Evolutionary conservation across 2,113 vertebrate species (phyloP).

Genomic region (Cromileptes altivelis): DNA sequence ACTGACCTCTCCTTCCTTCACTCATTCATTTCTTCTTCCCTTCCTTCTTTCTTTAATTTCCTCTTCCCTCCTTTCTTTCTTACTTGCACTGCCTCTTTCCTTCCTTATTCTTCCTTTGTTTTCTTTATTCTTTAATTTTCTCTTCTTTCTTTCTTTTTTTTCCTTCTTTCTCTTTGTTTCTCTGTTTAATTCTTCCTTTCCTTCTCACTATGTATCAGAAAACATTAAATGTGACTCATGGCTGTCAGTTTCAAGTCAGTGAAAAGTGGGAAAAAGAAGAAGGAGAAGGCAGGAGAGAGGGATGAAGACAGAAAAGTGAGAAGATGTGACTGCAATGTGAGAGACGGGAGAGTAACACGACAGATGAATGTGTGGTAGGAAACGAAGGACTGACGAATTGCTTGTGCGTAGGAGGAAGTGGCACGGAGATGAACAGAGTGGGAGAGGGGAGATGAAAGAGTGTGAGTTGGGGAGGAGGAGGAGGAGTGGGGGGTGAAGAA

Average conservation of each 20-base stretch:
- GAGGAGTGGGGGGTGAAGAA: neutral
- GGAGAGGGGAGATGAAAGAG: constrained; percentile 4
- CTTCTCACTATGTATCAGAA: neutral
- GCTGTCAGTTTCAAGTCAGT: neutral
- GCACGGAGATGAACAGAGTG: neutral
- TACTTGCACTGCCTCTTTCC: no score
- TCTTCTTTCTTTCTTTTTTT: neutral
- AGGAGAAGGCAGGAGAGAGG: neutral
- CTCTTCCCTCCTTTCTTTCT: neutral
- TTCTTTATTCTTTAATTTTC: neutral
- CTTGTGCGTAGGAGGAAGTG: constrained; percentile 23
- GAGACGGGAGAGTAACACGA: constrained; percentile 7
- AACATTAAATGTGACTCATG: neutral
- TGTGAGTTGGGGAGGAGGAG: neutral
- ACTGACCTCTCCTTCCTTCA: neutral
- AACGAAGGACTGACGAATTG: constrained; percentile 9
- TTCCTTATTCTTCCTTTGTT: no score
- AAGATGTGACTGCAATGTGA: neutral
- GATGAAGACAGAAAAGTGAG: constrained; percentile 13
- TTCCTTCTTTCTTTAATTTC: neutral
- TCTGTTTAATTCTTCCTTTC: neutral
- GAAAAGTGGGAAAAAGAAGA: neutral
- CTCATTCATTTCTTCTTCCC: neutral
- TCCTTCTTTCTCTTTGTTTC: neutral
- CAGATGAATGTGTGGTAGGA: constrained; percentile 1